Evolutionary conservation across 2,888 invertebrate genomes (phyloP), one percentile per base, ranked within the genome.

Genomic region (Pollenia amentaria): DNA sequence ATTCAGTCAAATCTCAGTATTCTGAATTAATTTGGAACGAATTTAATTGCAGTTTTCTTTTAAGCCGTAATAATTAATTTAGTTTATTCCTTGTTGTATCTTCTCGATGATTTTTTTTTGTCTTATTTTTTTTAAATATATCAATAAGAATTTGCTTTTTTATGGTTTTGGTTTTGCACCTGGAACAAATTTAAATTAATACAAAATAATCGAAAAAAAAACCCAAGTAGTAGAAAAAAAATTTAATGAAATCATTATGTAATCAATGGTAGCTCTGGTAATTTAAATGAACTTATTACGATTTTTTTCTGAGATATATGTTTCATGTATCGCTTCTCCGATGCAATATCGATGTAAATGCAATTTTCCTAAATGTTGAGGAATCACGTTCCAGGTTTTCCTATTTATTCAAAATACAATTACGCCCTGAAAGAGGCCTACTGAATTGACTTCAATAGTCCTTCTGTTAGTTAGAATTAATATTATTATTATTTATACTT

Each of bases 171-270:
- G 69, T 82, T 85, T 62, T 79, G 84, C 87, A 84, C 83, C 70
- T 84, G 84, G 87, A 84, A 87, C 87, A 87, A 87, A 84, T 87
- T 84, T 80, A 87, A 87, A 84, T 87, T 87, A 84, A 87, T 87
- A 87, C 87, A 84, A 84, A 87, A 87, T 84, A 87, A 87, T 87
- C 46, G 53, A 79, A 42, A 67, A 44, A 40, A 84, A 81, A 76
- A 62, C 0, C 29, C 8, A 62, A 69, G 51, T 67, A 81, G 42
- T 57, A 72, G 10, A 69, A 60, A 84, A 64, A 38, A 29, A 8
- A 21, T 46, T 44, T 40, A 65, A 29, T 29, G 0, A 29, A 29
- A 29, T 29, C 29, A 29, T 6, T 29, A 29, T 29, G 29, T 12
- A 65, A 44, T 29, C 53, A 44, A 76, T 77, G 87, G 80, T 80